Conservation (phyloP, 1,140 invertebrate genomes). For the Calephelis nemesis region DNA sequence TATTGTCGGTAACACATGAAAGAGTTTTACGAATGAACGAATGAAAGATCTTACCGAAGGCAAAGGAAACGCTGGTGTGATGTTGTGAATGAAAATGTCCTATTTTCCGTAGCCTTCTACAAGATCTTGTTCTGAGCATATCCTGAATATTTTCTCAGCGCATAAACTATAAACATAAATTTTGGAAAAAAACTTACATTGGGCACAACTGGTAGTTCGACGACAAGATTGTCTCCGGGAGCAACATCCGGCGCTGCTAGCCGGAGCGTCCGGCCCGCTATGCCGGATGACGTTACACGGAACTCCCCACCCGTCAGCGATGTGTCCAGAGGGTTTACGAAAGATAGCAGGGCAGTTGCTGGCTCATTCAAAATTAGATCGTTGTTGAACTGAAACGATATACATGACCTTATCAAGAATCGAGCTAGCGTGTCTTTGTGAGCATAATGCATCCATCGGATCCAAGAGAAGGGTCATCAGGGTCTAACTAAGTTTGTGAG, state of each 20-base stretch:
- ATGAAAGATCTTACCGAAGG: no score
- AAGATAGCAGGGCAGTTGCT: conserved; percentile 72
- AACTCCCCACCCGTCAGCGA: conserved; percentile 83
- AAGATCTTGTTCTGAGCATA: no score
- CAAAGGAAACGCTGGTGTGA: no score
- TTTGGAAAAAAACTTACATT: conserved; percentile 45
- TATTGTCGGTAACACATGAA: no score
- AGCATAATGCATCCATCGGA: no score
- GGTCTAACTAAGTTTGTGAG: no score
- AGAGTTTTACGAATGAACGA: no score
- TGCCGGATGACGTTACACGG: conserved; percentile 84
- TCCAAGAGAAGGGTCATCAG: no score
- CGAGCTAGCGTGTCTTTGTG: no score
- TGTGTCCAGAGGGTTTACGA: conserved; percentile 84
- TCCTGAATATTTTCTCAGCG: background rate
- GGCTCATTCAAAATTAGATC: conserved; percentile 80
- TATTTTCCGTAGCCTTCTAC: no score
- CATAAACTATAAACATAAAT: background rate
- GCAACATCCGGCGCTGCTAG: conserved; percentile 78
- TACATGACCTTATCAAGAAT: no score
- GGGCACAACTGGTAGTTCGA: conserved; percentile 80
- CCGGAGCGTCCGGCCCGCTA: conserved; percentile 79
- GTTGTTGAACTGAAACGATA: conserved; percentile 77
- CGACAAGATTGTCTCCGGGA: conserved; percentile 75
- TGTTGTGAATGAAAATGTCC: no score